A percentile compares a stretch with the other conserved stretches of the same genome.
phyloP scores from a whole-genome alignment of 30 jellyfish, hydroid and myxozoan species.

The Hydractinia symbiolongicarpus region DNA sequence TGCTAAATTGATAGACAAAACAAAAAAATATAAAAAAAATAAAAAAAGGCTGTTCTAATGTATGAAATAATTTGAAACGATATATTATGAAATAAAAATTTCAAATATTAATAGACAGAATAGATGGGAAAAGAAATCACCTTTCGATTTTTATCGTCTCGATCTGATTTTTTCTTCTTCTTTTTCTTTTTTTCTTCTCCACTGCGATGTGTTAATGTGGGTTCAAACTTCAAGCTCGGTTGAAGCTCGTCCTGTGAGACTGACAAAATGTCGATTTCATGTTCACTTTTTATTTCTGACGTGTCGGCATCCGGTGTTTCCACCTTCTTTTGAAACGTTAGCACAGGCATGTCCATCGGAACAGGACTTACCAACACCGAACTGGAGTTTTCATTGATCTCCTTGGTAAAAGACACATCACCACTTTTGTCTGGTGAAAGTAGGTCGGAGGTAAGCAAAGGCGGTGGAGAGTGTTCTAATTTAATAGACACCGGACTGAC shows the following conservation, averaged over 20 bases:
- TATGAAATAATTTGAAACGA: neutral
- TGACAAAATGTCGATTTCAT: slow-evolving; percentile 27
- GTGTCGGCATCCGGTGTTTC: neutral
- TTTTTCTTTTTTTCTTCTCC: slow-evolving; percentile 39
- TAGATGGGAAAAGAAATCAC: neutral
- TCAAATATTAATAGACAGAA: neutral
- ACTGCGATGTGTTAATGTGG: neutral
- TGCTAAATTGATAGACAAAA: neutral
- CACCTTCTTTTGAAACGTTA: neutral
- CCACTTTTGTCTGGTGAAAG: slow-evolving; percentile 16
- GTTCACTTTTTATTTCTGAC: slow-evolving; percentile 2
- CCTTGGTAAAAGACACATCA: neutral
- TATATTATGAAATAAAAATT: neutral
- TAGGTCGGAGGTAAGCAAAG: slow-evolving; percentile 31
- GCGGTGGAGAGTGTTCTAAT: slow-evolving; percentile 28
- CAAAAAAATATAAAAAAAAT: neutral
- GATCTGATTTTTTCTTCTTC: slow-evolving; percentile 43
- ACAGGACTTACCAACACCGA: neutral
- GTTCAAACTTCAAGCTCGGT: slow-evolving; percentile 10
- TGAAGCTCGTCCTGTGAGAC: slow-evolving; percentile 19
- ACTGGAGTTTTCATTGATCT: neutral
- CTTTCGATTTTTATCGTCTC: neutral
- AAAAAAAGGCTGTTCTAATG: neutral
- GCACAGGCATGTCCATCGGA: slow-evolving; percentile 29
- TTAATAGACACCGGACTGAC: neutral